phyloP scores from a whole-genome alignment of 2,797 vertebrate species.

The Notolabrus celidotus region DNA sequence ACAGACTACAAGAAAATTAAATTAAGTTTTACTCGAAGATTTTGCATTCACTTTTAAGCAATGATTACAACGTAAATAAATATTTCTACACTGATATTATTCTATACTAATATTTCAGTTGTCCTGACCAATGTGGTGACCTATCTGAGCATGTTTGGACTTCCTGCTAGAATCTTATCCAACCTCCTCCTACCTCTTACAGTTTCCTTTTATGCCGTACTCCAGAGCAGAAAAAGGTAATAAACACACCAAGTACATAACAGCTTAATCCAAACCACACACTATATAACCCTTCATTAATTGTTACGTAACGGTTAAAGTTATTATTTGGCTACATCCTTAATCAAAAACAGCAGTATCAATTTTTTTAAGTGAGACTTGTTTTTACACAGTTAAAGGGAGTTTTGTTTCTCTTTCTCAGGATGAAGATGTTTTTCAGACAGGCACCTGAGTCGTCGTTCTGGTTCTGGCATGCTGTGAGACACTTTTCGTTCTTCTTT shows the following conservation, averaged over 20 bases:
- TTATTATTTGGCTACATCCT: neutral
- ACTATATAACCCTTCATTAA: neutral
- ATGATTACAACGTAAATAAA: too few species aligned
- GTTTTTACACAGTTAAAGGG: neutral
- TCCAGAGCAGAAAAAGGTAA: slow-evolving; percentile 68
- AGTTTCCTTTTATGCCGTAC: slow-evolving; percentile 41
- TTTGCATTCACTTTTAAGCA: too few species aligned
- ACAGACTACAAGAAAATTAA: neutral
- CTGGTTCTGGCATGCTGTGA: slow-evolving; percentile 71
- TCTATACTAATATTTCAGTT: slow-evolving; percentile 62
- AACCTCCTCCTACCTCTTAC: slow-evolving; percentile 69
- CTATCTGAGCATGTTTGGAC: slow-evolving; percentile 58
- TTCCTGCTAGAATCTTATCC: slow-evolving; percentile 51
- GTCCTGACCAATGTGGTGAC: slow-evolving; percentile 54
- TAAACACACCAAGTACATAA: neutral
- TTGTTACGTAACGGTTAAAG: neutral
- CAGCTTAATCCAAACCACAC: neutral
- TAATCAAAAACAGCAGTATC: neutral
- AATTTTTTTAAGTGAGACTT: neutral
- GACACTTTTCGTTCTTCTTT: slow-evolving; percentile 63
- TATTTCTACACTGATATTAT: neutral
- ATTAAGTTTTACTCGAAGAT: neutral
- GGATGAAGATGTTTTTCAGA: slow-evolving; percentile 50
- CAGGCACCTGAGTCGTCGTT: slow-evolving; percentile 30
- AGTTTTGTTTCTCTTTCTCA: slow-evolving; percentile 38